Evolutionary conservation across 2,113 vertebrate species (phyloP).

Genomic region (Barbus barbus): DNA sequence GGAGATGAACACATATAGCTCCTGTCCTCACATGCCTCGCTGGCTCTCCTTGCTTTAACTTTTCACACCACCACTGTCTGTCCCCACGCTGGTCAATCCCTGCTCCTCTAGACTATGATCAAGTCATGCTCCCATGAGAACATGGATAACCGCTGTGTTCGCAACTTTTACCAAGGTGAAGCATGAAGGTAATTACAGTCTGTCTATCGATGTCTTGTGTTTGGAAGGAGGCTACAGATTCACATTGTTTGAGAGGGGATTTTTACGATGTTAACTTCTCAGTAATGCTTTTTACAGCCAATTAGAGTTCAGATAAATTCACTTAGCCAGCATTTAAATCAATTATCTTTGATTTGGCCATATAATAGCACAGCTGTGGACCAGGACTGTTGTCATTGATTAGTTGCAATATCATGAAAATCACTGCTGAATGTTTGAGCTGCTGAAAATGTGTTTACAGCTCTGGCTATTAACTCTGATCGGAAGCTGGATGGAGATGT

Average conservation of each 20-base stretch:
- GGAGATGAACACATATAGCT: constrained; percentile 64
- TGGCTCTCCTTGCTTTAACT: constrained; percentile 62
- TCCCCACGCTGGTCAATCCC: constrained; percentile 30
- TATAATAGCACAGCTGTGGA: constrained; percentile 33
- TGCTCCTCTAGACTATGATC: constrained; percentile 25
- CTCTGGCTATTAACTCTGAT: constrained; percentile 28
- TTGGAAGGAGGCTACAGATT: not conserved
- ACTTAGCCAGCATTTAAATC: constrained; percentile 24
- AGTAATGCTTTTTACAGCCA: constrained; percentile 2
- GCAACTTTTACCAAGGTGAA: constrained; percentile 36
- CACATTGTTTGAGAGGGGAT: not conserved
- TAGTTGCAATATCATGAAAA: constrained; percentile 4
- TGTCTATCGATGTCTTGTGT: not conserved
- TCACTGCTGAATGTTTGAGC: not conserved
- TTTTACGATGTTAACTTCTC: not conserved
- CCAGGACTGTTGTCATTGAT: constrained; percentile 42
- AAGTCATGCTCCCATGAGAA: constrained; percentile 32
- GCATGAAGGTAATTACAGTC: constrained; percentile 33
- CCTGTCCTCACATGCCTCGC: constrained; percentile 66
- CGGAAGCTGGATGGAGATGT: constrained; percentile 6
- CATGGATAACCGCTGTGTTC: not conserved
- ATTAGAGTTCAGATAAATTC: constrained; percentile 31
- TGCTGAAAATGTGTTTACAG: constrained; percentile 9
- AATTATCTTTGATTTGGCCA: constrained; percentile 41
- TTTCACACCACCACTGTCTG: constrained; percentile 54